Evolutionary conservation across 2,797 vertebrate species (phyloP).

Genomic region (Lepus townsendii): DNA sequence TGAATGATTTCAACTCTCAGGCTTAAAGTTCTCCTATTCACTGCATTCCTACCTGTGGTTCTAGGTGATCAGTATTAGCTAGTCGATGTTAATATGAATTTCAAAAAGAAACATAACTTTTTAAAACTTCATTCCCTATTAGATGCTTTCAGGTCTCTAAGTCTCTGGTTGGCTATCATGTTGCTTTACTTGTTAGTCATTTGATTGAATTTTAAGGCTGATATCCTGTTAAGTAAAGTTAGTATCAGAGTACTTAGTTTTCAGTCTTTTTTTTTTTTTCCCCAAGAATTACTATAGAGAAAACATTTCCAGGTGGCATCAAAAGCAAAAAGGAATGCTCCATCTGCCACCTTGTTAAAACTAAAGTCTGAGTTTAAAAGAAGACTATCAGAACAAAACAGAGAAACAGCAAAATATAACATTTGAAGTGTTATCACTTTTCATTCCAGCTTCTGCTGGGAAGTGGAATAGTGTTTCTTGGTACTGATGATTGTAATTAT

Average conservation of each 20-base stretch:
- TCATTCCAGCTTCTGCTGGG: not conserved
- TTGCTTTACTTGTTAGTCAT: constrained; percentile 32
- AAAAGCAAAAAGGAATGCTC: constrained; percentile 4
- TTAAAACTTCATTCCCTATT: not conserved
- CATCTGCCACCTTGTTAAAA: not conserved
- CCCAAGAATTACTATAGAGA: not conserved
- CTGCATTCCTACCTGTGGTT: not conserved
- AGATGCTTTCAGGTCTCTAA: constrained; percentile 18
- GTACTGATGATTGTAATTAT: not conserved
- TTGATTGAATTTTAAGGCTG: constrained; percentile 3
- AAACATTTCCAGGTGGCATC: constrained; percentile 16
- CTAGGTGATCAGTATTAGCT: not conserved
- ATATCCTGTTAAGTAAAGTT: not conserved
- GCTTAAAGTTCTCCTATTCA: not conserved
- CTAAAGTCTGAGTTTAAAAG: constrained; percentile 24
- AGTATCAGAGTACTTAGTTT: not conserved
- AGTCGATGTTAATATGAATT: not conserved
- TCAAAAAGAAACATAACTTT: constrained; percentile 6
- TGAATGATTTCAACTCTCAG: not conserved
- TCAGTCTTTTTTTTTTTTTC: not conserved
- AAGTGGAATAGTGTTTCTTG: not conserved
- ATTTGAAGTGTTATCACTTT: constrained; percentile 24
- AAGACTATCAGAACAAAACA: not conserved
- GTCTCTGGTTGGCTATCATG: not conserved
- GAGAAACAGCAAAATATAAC: not conserved